Percentiles rank a stretch among this genome's conserved stretches.
These are phyloP conservation scores for Ceramica pisi DNA, from an alignment of 2,888 invertebrate species.

Conservation along the genomic window DNA sequence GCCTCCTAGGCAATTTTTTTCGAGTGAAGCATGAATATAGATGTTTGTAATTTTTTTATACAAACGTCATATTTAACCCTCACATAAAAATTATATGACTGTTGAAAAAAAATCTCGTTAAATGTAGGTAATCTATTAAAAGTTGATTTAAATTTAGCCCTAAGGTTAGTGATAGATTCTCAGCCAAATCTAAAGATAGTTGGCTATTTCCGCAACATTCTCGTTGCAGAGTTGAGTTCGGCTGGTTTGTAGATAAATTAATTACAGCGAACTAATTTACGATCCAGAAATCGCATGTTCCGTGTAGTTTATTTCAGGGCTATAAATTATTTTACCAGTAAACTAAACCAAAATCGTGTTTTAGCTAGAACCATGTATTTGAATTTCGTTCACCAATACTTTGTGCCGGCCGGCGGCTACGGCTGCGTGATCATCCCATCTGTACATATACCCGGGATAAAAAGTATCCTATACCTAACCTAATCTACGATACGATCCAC, in stretches of 20 bases:
- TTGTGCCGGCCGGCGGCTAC: neutral
- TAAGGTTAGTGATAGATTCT: conserved; percentile 47
- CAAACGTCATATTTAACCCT: too few relatives aligned
- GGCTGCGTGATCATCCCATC: neutral
- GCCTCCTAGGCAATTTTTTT: too few relatives aligned
- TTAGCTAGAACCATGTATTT: conserved; percentile 5
- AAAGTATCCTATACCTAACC: neutral
- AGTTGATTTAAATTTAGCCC: conserved; percentile 40
- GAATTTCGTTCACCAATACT: neutral
- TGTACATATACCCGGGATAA: neutral
- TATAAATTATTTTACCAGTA: conserved; percentile 45
- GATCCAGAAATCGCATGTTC: conserved; percentile 31
- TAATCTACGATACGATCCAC: neutral
- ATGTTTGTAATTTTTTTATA: too few relatives aligned
- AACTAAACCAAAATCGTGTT: conserved; percentile 30
- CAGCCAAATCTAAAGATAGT: conserved; percentile 61
- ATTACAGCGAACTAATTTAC: conserved; percentile 40
- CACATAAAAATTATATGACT: too few relatives aligned
- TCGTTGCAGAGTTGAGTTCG: conserved; percentile 45
- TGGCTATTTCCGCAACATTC: conserved; percentile 46
- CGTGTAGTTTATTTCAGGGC: conserved; percentile 26
- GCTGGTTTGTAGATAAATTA: conserved; percentile 43
- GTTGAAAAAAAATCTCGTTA: neutral
- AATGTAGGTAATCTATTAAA: conserved; percentile 9
- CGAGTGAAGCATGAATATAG: too few relatives aligned